These are phyloP conservation scores for Melanchra persicariae DNA, from an alignment of 2,888 invertebrate genomes.

Conservation along the genomic window DNA sequence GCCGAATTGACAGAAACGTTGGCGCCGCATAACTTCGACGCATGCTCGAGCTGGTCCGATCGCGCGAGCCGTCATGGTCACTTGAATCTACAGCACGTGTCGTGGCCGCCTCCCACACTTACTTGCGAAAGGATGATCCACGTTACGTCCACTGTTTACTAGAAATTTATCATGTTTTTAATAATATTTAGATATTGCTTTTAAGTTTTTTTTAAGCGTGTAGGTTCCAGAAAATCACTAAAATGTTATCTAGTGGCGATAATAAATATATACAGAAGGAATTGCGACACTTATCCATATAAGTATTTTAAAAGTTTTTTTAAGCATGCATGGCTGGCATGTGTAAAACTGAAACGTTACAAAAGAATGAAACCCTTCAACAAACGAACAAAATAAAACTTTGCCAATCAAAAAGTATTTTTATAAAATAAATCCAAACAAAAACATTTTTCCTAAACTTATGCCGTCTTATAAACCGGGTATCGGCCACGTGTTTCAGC, in stretches of 20 bases:
- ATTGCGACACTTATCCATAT: too few relatives aligned
- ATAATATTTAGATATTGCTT: neutral
- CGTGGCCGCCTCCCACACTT: neutral
- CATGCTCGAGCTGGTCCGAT: neutral
- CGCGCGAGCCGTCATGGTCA: conserved; percentile 42
- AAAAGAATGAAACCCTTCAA: neutral
- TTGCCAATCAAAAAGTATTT: neutral
- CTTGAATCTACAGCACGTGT: conserved; percentile 41
- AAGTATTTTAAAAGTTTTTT: too few relatives aligned
- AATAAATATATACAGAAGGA: too few relatives aligned
- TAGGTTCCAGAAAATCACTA: too few relatives aligned
- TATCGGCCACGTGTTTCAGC: neutral
- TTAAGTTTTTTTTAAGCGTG: neutral
- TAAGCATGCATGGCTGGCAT: too few relatives aligned
- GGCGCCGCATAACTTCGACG: conserved; percentile 1
- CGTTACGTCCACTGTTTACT: conserved; percentile 3
- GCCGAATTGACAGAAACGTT: neutral
- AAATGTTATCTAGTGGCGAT: too few relatives aligned
- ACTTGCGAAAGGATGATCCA: conserved; percentile 10
- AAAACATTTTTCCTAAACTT: neutral
- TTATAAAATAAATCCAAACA: neutral
- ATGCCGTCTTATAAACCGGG: neutral
- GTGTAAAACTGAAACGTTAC: neutral
- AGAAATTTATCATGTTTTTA: neutral
- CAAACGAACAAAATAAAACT: too few relatives aligned